Conservation (phyloP, 92 coral and sea anemone genomes). For the Parazoanthus atlanticus region DNA sequence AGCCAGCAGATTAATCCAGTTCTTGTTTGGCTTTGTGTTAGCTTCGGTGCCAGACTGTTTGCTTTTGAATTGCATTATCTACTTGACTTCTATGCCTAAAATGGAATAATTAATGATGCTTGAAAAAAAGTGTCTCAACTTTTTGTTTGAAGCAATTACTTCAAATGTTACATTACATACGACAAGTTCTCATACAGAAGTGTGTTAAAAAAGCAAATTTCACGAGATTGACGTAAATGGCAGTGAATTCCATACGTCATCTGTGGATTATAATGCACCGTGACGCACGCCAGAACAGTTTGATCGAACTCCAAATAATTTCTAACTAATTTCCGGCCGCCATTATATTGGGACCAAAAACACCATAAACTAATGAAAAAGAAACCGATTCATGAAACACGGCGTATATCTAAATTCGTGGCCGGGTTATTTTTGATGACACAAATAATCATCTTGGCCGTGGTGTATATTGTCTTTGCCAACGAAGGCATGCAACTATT, state of each 20-base stretch:
- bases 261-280: not conserved
- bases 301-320: not conserved
- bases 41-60: not conserved
- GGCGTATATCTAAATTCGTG: not conserved
- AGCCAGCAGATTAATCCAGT: too few species aligned
- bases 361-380: too few species aligned
- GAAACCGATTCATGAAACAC: not conserved
- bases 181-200: not conserved
- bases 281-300: not conserved
- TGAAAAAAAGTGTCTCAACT: not conserved
- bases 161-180: not conserved
- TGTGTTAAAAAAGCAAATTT: not conserved
- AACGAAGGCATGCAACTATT: constrained; percentile 43
- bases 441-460: not conserved
- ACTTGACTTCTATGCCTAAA: not conserved
- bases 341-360: not conserved
- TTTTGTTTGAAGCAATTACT: constrained; percentile 15
- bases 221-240: not conserved
- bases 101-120: not conserved
- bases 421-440: not conserved
- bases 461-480: constrained; percentile 9
- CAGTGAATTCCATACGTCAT: not conserved
- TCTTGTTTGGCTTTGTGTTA: not conserved
- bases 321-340: not conserved
- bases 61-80: constrained; percentile 6